These are phyloP conservation scores for Stramonita haemastoma DNA, from an alignment of 2,888 invertebrate species.

Conservation along the genomic window DNA sequence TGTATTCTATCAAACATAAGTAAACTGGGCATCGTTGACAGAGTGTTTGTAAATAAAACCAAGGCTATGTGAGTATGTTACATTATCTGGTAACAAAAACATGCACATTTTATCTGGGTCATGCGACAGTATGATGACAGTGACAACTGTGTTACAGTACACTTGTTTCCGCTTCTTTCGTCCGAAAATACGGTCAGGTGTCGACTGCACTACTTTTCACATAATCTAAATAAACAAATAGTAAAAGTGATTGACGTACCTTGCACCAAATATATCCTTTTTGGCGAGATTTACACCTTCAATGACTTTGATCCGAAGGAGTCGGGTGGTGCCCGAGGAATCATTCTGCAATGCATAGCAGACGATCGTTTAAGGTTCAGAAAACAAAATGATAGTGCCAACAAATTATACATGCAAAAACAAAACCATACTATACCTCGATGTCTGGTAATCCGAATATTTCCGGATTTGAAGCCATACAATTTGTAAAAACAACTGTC, in stretches of 20 bases:
- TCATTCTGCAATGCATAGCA: slow-evolving; percentile 59
- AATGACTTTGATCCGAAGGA: slow-evolving; percentile 70
- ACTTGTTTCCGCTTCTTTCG: background rate
- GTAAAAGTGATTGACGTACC: slow-evolving; percentile 80
- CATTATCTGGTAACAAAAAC: background rate
- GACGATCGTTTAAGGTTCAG: slow-evolving; percentile 8
- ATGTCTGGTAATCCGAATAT: slow-evolving; percentile 61
- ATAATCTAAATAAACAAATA: slow-evolving; percentile 33
- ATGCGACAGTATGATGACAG: background rate
- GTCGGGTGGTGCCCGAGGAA: slow-evolving; percentile 62
- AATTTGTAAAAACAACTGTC: slow-evolving; percentile 21
- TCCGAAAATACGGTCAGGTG: background rate
- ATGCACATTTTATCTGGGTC: background rate
- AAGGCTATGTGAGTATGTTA: background rate
- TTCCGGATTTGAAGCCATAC: slow-evolving; percentile 45
- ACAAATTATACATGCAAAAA: background rate
- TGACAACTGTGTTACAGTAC: background rate
- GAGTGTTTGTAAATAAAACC: too few species aligned
- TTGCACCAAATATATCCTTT: slow-evolving; percentile 99
- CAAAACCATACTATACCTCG: slow-evolving; percentile 50
- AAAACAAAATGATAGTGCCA: background rate
- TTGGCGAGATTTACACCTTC: slow-evolving; percentile 87
- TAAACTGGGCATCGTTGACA: too few species aligned
- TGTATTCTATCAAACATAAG: too few species aligned
- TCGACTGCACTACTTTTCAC: background rate